These are phyloP conservation scores for Scolopax mira DNA, from an alignment of 2,113 vertebrate species.

Conservation along the genomic window DNA sequence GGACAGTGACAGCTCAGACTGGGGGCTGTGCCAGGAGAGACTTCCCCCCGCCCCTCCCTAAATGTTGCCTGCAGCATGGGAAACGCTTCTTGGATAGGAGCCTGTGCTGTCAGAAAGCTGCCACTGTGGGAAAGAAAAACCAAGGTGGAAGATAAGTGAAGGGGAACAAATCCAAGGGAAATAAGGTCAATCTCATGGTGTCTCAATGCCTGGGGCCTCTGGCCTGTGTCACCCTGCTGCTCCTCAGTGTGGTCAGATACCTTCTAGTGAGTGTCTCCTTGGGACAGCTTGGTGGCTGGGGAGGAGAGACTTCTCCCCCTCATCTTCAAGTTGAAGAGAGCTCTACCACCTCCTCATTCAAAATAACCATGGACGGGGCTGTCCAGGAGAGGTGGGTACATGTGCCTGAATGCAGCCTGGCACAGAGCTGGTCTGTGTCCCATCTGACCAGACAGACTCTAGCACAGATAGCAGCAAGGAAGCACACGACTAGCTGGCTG, in stretches of 20 bases:
- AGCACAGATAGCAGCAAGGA: neutral
- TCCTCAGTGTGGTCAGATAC: neutral
- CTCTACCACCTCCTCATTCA: neutral
- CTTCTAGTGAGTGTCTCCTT: neutral
- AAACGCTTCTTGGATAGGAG: neutral
- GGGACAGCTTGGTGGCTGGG: neutral
- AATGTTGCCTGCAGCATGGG: neutral
- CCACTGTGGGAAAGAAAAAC: neutral
- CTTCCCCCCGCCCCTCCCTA: neutral
- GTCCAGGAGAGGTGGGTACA: rapidly evolving
- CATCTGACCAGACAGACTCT: neutral
- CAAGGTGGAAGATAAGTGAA: neutral
- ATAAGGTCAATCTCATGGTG: neutral
- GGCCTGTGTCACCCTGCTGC: neutral
- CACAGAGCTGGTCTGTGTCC: neutral
- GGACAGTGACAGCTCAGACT: neutral
- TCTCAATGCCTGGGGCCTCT: neutral
- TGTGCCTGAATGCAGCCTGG: neutral
- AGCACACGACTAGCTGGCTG: neutral
- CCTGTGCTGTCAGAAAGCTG: neutral
- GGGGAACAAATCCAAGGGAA: neutral
- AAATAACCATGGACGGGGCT: neutral
- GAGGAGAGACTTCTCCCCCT: neutral
- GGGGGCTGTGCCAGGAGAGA: neutral
- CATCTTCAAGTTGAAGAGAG: neutral